Conservation (phyloP, 1,140 invertebrate genomes). For the Apis laboriosa region DNA sequence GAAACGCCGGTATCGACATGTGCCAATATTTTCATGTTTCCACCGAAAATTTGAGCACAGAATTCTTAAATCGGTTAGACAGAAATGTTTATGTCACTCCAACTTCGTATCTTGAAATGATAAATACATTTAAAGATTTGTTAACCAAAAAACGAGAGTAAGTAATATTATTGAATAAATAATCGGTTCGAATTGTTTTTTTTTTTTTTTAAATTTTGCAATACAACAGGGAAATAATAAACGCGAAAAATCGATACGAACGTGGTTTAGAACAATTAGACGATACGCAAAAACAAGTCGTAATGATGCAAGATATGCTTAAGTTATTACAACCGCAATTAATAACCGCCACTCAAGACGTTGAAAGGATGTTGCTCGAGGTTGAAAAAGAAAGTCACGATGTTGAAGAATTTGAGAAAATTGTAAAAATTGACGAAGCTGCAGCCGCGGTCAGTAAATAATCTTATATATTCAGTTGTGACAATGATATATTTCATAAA, state of each 20-base stretch:
- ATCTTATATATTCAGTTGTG: too few species aligned
- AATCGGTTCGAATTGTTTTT: neutral
- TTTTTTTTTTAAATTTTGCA: neutral
- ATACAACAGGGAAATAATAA: slow-evolving; percentile 82
- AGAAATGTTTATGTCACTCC: slow-evolving; percentile 96
- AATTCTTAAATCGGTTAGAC: slow-evolving; percentile 87
- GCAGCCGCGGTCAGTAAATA: slow-evolving; percentile 80
- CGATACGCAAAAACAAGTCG: slow-evolving; percentile 90
- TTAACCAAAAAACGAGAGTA: slow-evolving; percentile 82
- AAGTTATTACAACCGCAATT: slow-evolving; percentile 93
- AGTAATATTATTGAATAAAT: neutral
- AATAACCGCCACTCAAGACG: slow-evolving; percentile 91
- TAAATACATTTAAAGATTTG: slow-evolving; percentile 94
- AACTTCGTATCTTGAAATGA: slow-evolving; percentile 96
- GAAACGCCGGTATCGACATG: slow-evolving; percentile 89
- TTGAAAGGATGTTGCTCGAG: slow-evolving; percentile 88
- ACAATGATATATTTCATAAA: too few species aligned
- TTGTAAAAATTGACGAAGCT: slow-evolving; percentile 85
- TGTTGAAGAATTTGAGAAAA: slow-evolving; percentile 88
- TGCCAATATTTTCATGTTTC: slow-evolving; percentile 96
- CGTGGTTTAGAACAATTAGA: slow-evolving; percentile 94
- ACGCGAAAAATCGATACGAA: slow-evolving; percentile 88
- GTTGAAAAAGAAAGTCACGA: slow-evolving; percentile 92
- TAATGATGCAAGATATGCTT: slow-evolving; percentile 92
- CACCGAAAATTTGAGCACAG: slow-evolving; percentile 88